Base-by-base conservation (phyloP, 53 echinoderm and acorn worm species). In the Patiria pectinifera region DNA sequence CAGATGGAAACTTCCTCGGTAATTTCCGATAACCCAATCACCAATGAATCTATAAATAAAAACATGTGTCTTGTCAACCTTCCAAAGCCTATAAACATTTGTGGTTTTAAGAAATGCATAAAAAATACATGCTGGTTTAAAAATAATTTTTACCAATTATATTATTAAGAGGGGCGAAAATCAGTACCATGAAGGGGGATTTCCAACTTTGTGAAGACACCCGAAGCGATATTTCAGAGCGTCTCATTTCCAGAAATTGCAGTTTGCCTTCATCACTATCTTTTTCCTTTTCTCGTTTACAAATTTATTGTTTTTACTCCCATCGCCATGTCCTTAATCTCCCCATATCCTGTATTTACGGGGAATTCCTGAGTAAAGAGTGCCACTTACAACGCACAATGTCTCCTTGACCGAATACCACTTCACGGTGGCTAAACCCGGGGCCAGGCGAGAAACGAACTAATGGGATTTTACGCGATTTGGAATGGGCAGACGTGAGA, bases 391-490 rank as follows among this genome's bases (percentile, higher is more conserved):
- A 2, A 60, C 60, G 60, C 60, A 60, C 8, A 60, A 60, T 60
- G 60, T 60, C 60, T 70, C 70, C 70, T 70, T 70, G 70, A 18
- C 70, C 70, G 70, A 70, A 70, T 74, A 74, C 24, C 24, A 69
- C 4, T 18, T 24, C 74, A 74, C 6, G 9, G 53, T 53, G 53
- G 53, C 35, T 35, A 8, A 53, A 10, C 24, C 10, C 23, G 4
- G 4, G 8, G 74, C 47, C 45, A 43, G 78, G 78, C 63, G 88
- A 78, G 77, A 88, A 58, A 59, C 10, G 43, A 78, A 77, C 12
- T 88, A 86, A 86, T 86, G 12, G 86, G 74, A 76, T 86, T 86
- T 85, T 86, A 24, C 86, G 69, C 86, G 15, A 26, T 66, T 66
- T 49, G 48, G 59, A 22, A 74, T 23, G 75, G 22, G 75, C 69